phyloP scores from a whole-genome alignment of 2,797 vertebrate species.

The Mallotus villosus region DNA sequence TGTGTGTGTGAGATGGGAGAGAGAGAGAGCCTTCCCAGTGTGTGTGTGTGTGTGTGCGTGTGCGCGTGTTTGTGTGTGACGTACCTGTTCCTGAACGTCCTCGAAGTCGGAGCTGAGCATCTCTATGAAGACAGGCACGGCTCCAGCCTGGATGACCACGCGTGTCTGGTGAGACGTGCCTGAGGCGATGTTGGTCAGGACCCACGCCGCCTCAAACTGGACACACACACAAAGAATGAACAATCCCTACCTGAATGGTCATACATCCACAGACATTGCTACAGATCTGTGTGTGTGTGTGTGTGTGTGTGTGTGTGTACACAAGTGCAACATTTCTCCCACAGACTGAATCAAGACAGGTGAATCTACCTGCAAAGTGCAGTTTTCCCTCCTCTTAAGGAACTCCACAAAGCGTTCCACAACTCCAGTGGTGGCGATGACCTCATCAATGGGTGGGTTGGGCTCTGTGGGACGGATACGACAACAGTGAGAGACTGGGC shows the following conservation, averaged over 20 bases:
- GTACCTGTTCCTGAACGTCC: conserved; percentile 96
- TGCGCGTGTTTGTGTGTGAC: conserved; percentile 14
- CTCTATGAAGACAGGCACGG: conserved; percentile 95
- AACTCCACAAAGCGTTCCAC: conserved; percentile 97
- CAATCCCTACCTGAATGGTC: conserved; percentile 34
- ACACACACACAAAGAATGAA: conserved; percentile 5
- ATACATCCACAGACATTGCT: too few relatives aligned
- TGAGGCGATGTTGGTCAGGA: conserved; percentile 96
- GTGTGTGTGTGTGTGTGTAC: neutral
- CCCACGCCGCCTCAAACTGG: conserved; percentile 97
- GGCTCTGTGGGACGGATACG: conserved; percentile 77
- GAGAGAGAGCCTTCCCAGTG: too few relatives aligned
- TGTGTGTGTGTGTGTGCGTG: too few relatives aligned
- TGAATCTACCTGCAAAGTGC: conserved; percentile 90
- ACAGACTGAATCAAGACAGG: neutral
- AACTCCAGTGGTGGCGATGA: conserved; percentile 91
- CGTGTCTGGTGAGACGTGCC: conserved; percentile 95
- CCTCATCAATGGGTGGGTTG: conserved; percentile 97
- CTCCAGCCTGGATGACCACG: conserved; percentile 94
- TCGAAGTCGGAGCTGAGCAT: conserved; percentile 93
- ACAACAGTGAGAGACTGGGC: neutral
- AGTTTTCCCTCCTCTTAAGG: conserved; percentile 92
- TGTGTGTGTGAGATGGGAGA: too few relatives aligned
- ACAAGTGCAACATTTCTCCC: neutral
- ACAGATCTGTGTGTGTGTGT: neutral